Evolutionary conservation across 2,797 vertebrate species (phyloP).

Genomic region (Tolypeutes matacus): DNA sequence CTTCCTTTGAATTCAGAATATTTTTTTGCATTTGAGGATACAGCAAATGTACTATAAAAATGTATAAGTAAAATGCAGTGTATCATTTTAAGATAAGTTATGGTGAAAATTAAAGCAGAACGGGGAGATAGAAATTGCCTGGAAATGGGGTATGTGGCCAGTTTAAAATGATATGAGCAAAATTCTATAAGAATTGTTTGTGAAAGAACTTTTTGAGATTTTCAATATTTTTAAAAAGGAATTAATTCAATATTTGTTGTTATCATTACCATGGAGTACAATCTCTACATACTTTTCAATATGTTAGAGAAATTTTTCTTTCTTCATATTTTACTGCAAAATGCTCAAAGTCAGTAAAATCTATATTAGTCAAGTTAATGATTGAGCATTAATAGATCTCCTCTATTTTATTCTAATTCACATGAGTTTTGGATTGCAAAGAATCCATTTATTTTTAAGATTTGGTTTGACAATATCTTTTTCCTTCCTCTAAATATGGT

Average conservation of each 20-base stretch:
- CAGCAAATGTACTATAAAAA: background rate
- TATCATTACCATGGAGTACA: background rate
- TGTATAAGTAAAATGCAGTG: background rate
- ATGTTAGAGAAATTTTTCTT: background rate
- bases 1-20: background rate
- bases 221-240: background rate
- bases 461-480: background rate
- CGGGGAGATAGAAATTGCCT: background rate
- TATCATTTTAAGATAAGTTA: background rate
- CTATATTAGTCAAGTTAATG: background rate
- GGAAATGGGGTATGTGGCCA: accelerated
- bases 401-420: background rate
- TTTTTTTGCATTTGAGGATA: background rate
- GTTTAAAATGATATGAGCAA: background rate
- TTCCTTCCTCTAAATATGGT: constrained; percentile 28
- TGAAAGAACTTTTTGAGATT: background rate
- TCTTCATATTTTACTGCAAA: background rate
- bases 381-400: background rate
- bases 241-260: background rate
- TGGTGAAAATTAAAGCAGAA: background rate
- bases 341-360: background rate
- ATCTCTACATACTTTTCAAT: background rate
- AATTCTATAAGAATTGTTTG: background rate
- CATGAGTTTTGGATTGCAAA: background rate
- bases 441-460: constrained; percentile 25